phyloP scores from a whole-genome alignment of 2,113 vertebrate genomes.

The human (Homo sapiens) region GRCh38 chr19:30418001-30418500 shows the following conservation, averaged over 20 bases:
- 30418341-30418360: rapidly evolving
- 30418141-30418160: not conserved
- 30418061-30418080: not conserved
- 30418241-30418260: not conserved
- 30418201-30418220: not conserved
- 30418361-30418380: not conserved
- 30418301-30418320: not conserved
- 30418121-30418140: not conserved
- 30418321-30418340: not conserved
- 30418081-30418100: not conserved
- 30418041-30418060: not conserved
- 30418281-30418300: rapidly evolving
- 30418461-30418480: not conserved
- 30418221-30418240: not conserved
- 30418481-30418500: not conserved
- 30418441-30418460: not conserved
- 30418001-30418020: too few species aligned
- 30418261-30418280: rapidly evolving
- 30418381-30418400: not conserved
- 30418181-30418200: not conserved
- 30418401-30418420: not conserved
- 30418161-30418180: not conserved
- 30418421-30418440: not conserved
- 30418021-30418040: too few species aligned
- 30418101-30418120: not conserved